Conservation (phyloP, 2,113 vertebrate species). For the Ia io region DNA sequence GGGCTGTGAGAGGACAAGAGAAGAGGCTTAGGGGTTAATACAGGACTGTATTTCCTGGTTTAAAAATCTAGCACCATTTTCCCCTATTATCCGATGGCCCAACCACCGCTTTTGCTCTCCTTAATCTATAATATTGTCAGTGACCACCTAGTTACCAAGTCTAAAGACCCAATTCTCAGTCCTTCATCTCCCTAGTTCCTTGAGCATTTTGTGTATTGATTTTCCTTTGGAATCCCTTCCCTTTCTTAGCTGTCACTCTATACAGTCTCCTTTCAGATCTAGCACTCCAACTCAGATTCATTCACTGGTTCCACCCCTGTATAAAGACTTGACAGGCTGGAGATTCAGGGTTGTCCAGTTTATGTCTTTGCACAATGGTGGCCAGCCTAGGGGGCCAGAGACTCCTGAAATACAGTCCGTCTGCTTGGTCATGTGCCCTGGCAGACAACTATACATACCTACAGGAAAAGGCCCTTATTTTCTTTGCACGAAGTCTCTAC, state of each 20-base stretch:
- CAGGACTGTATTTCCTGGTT: not conserved
- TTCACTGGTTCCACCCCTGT: not conserved
- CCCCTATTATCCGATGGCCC: not conserved
- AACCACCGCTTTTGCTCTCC: not conserved
- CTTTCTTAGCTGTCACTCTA: not conserved
- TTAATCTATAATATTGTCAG: not conserved
- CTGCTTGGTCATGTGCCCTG: not conserved
- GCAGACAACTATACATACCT: not conserved
- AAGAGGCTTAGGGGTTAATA: not conserved
- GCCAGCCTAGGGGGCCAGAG: not conserved
- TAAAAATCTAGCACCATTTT: not conserved
- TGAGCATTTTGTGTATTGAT: not conserved
- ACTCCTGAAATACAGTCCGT: not conserved
- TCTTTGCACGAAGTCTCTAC: not conserved
- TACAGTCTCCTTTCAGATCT: not conserved
- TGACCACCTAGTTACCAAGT: not conserved
- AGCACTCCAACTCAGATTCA: not conserved
- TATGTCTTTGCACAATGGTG: not conserved
- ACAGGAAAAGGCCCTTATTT: not conserved
- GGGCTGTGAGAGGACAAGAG: constrained; percentile 28
- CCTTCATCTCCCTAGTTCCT: not conserved
- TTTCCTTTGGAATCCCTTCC: not conserved
- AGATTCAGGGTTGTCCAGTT: not conserved
- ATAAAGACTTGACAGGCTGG: not conserved
- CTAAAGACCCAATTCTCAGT: not conserved